Evolutionary conservation across 2,797 vertebrate genomes (phyloP), one percentile per base, ranked within the genome.

Genomic region (Lithobates sylvaticus): DNA sequence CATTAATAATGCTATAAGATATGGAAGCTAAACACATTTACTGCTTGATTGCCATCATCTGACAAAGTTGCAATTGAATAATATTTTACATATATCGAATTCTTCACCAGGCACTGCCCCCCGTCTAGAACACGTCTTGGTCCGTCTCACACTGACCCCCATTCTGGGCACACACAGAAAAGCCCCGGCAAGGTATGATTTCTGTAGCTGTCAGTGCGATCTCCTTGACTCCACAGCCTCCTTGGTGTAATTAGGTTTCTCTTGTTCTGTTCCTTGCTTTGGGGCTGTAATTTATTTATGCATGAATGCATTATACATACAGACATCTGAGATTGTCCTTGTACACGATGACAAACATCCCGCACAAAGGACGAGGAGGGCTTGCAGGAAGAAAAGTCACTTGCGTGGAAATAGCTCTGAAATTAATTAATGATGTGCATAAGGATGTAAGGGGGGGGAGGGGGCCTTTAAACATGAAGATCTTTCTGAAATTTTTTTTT

Each of bases 231-330:
- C 27, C 61, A 9, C 21, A 12, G 39, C 64, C 71, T 78, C 65
- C 75, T 42, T 50, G 42, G 68, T 84, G 67, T 84, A 71, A 84
- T 77, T 77, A 78, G 10, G 67, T 78, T 77, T 84, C 29, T 74
- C 42, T 39, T 36, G 32, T 69, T 78, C 44, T 70, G 29, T 50
- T 44, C 36, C 64, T 68, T 68, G 47, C 83, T 84, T 69, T 21
- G 69, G 75, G 67, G 68, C 83, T 77, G 67, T 84, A 71, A 84
- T 84, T 84, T 84, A 84, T 84, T 84, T 78, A 84, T 84, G 75
- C 83, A 16, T 44, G 75, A 84, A 84, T 78, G 65, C 61, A 84
- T 84, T 84, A 84, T 71, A 71, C 75, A 76, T 68, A 54, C 27
- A 77, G 83, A 64, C 47, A 69, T 77, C 44, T 50, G 34, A 69